Base-by-base conservation (phyloP, 2,888 invertebrate species). In the Scaptomyza parva region DNA sequence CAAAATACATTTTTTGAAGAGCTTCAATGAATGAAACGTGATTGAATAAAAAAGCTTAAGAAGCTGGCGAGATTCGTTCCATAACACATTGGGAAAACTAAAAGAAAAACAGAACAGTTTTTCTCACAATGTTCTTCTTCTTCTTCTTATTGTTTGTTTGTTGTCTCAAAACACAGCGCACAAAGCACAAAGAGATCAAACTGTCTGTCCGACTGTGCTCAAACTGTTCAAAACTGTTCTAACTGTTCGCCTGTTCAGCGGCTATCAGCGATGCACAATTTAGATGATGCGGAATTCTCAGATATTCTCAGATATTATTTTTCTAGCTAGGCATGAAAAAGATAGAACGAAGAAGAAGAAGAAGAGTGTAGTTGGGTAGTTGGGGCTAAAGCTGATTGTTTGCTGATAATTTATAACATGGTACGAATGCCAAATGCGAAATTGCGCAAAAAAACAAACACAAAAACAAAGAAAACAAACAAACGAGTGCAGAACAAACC, bases 331-430 rank as follows among this genome's bases (percentile, higher is more conserved):
- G 18, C 11, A n/a, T n/a, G n/a, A n/a, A n/a, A n/a, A n/a, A n/a
- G n/a, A n/a, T n/a, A n/a, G 40, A 33, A 11, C 20, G 30, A 20
- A 12, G n/a, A n/a, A 18, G 5, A 1, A 1, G 9, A 28, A 9
- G 2, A 1, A 17, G 11, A 8, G 14, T 0, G 14, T n/a, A 14
- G 9, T 0, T 3, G 35, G 26, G 3, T n/a, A 2, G 35, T 22
- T 40, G 9, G 5, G 30, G 6, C 14, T 11, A 24, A 14, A 61
- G 61, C 61, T 84, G 80, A 78, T 83, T 89, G 82, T 85, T 78
- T 66, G 76, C 74, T 79, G 88, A 88, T 89, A 89, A 89, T 88
- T 87, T 85, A 84, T 88, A 87, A 87, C 85, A 76, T 75, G 72
- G 69, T 72, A 85, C 78, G 86, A 88, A 90, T 89, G 89, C 70